Evolutionary conservation across 1,140 invertebrate genomes (phyloP), one percentile per base, ranked within the genome.

Genomic region (Scaptomyza montana): DNA sequence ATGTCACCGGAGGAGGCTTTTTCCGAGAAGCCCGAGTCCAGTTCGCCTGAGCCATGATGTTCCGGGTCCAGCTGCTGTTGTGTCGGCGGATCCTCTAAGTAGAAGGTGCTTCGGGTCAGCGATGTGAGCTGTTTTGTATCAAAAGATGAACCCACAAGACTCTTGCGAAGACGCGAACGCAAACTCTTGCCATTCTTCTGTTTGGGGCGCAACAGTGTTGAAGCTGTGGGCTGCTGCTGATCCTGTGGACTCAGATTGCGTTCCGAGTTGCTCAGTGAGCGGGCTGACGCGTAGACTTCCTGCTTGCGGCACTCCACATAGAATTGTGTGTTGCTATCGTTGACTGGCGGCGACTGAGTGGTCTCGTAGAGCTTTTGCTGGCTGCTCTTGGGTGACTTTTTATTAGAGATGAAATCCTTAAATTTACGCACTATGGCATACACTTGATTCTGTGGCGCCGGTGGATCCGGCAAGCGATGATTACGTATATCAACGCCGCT

Each of bases 71-170:
- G 49, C 33, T 77, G 47, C 30, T 43, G 28, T 30, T 59, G 47
- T 36, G 50, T 8, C 0, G 41, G 73, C 1, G 93, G 93, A 57
- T 94, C 94, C 55, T 94, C 94, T 53, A 95, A 89, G 82, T 95
- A 95, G 82, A 95, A 95, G 2, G 94, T 95, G 47, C 94, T 95
- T 43, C 94, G 94, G 0, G 93, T 93, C 47, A 92, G 28, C 5
- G 82, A 65, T 9, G 76, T 81, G 5, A 82, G 56, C 28, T 90
- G 80, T 50, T 91, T 85, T 92, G 92, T 91, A 92, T 94, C 76
- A 89, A 86, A 68, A 85, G 92, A 72, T 91, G 49, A 12, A 80
- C 93, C 57, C 81, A 92, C 36, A 78, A 92, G 70, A 92, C 91
- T 93, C 76, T 93, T 90, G 49, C 93, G 92, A 46, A 94, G 92